Evolutionary conservation across 2,888 invertebrate genomes (phyloP), one percentile per base, ranked within the genome.

Genomic region (Crematogaster levior): DNA sequence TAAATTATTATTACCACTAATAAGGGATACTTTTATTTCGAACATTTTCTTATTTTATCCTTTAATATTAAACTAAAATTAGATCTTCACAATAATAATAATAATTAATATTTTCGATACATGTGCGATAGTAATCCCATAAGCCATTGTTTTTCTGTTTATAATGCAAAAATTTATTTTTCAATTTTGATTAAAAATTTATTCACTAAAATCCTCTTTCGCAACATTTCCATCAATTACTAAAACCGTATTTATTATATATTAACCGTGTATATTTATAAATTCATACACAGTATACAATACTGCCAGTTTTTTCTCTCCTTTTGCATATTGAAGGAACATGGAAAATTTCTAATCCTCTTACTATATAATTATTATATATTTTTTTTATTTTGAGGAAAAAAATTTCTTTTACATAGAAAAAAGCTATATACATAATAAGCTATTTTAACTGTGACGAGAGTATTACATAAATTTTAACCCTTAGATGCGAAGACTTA

Each of bases 211-310:
- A 68, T 79, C 43, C 70, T 68, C 46, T 68, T 43, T 34, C 34
- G 12, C 56, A 77, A 77, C 56, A 56, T 77, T 77, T 58, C 56
- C 56, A 79, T 68, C 56, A 68, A 68, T 77, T 56, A 56, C 34
- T 27, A 4, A 75, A 63, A 37, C 27, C 24, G 9, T 48, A 37
- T 43, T 63, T 51, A 51, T 75, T 37, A 53, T 46, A 34, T 34
- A 34, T 34, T 34, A n/a, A n/a, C n/a, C n/a, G n/a, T 34, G 34
- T 34, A n/a, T n/a, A n/a, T n/a, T n/a, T 34, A 34, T 34, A 34
- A 34, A 34, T 3, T 34, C n/a, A 34, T 34, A 34, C 61, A 21
- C n/a, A 48, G 24, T 24, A 7, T 30, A 60, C 9, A 30, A 51
- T 48, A 74, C 3, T 51, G 37, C 0, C 37, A 48, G 12, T 63